These are phyloP conservation scores for Falco columbarius DNA, from an alignment of 2,797 vertebrate genomes.

Conservation along the genomic window DNA sequence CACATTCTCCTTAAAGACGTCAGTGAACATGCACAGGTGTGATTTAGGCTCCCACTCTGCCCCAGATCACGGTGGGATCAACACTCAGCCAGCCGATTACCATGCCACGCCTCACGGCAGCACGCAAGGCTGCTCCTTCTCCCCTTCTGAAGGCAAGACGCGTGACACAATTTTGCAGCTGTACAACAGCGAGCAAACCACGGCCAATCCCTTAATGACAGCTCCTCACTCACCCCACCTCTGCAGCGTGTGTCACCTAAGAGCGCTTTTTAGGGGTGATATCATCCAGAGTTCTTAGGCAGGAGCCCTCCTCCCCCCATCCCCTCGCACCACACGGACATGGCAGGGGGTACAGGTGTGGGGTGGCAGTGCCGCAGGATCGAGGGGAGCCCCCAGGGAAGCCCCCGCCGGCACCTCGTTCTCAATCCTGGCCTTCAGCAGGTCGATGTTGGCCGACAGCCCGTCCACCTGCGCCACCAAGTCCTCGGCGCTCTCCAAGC, in stretches of 20 bases:
- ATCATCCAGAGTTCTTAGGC: accelerated
- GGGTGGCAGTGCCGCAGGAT: not conserved
- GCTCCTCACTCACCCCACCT: accelerated
- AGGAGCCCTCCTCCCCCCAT: not conserved
- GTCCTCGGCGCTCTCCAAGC: conserved; percentile 86
- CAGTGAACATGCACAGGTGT: accelerated
- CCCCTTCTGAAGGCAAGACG: not conserved
- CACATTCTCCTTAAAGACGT: accelerated
- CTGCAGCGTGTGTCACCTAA: accelerated
- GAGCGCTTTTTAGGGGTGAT: not conserved
- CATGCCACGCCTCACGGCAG: not conserved
- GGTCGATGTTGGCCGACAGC: conserved; percentile 84
- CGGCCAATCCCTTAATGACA: not conserved
- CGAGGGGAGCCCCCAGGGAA: no score
- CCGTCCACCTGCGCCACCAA: conserved; percentile 85
- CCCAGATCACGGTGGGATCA: not conserved
- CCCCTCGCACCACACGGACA: accelerated
- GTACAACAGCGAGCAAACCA: accelerated
- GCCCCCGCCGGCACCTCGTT: conserved; percentile 81
- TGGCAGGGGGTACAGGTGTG: accelerated
- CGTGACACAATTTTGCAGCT: accelerated
- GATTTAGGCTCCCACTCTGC: no score
- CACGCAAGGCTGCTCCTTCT: not conserved
- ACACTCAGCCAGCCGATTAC: accelerated
- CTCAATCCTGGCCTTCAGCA: conserved; percentile 86